A percentile compares a stretch with the other conserved stretches of the same genome.
These are phyloP conservation scores for Chloroceryle amazona DNA, from an alignment of 2,797 vertebrate genomes.

Conservation along the genomic window DNA sequence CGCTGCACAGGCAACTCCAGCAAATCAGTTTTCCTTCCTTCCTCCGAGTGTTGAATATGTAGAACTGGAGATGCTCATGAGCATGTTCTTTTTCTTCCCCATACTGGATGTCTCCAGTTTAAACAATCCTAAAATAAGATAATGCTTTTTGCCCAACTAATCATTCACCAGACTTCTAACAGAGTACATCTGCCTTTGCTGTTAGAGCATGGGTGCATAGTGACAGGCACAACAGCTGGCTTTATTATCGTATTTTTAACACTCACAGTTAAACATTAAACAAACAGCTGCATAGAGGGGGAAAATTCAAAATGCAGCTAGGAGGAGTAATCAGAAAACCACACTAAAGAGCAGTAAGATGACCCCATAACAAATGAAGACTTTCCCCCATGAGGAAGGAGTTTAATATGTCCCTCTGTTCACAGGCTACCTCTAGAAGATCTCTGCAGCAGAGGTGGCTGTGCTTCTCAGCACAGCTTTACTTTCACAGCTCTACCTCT, in stretches of 20 bases:
- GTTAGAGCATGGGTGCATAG: background rate
- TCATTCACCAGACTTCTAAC: background rate
- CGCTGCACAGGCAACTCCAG: background rate
- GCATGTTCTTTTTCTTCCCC: accelerated
- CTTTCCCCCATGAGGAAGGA: background rate
- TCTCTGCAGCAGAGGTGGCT: background rate
- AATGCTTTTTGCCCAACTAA: background rate
- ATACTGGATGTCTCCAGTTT: background rate
- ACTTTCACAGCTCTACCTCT: background rate
- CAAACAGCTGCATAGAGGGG: background rate
- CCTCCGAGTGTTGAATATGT: background rate
- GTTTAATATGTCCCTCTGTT: background rate
- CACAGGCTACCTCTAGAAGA: background rate
- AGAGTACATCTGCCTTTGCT: background rate
- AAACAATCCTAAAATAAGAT: background rate
- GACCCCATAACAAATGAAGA: background rate
- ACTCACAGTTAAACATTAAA: background rate
- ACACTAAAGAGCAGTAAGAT: background rate
- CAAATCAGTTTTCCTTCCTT: background rate
- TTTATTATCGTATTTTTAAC: background rate
- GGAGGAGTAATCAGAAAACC: background rate
- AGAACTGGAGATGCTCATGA: background rate
- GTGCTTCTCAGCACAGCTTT: background rate
- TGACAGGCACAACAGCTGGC: background rate
- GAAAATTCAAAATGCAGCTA: background rate